Conservation (phyloP, 2,113 vertebrate genomes). For the Nothoprocta pentlandii region DNA sequence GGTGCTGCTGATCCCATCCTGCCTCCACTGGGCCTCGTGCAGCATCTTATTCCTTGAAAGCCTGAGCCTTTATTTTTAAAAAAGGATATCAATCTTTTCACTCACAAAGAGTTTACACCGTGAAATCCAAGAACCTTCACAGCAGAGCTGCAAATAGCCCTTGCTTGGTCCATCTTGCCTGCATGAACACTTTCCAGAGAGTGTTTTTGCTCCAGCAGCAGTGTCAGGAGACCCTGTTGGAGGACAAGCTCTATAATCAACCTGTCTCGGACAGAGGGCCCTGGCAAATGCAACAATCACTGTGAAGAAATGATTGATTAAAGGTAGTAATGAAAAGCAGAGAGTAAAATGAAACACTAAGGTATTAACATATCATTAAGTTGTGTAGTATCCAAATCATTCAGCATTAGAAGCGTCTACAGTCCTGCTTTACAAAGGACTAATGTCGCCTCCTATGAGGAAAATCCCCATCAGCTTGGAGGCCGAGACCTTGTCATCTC, state of each 20-base stretch:
- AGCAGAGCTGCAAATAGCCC: background rate
- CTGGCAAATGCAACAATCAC: accelerated
- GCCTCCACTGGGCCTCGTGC: background rate
- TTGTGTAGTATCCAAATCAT: constrained; percentile 8
- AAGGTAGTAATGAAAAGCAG: constrained; percentile 17
- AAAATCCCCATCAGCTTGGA: constrained; percentile 38
- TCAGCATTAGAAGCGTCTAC: background rate
- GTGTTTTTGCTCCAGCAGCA: background rate
- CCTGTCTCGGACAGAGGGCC: background rate
- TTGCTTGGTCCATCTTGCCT: background rate
- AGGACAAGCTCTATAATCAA: background rate
- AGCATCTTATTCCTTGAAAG: background rate
- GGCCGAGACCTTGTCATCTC: background rate
- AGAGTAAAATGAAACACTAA: constrained; percentile 7
- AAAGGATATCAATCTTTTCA: background rate
- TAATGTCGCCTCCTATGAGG: constrained; percentile 9
- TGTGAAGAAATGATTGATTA: background rate
- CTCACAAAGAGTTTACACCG: background rate
- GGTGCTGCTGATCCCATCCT: background rate
- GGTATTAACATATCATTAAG: background rate
- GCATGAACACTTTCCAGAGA: background rate
- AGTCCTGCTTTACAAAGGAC: background rate
- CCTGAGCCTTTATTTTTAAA: background rate
- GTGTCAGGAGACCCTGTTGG: background rate
- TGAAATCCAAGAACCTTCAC: background rate